These are phyloP conservation scores for Tinea semifulvella DNA, from an alignment of 2,888 invertebrate species.

Conservation along the genomic window DNA sequence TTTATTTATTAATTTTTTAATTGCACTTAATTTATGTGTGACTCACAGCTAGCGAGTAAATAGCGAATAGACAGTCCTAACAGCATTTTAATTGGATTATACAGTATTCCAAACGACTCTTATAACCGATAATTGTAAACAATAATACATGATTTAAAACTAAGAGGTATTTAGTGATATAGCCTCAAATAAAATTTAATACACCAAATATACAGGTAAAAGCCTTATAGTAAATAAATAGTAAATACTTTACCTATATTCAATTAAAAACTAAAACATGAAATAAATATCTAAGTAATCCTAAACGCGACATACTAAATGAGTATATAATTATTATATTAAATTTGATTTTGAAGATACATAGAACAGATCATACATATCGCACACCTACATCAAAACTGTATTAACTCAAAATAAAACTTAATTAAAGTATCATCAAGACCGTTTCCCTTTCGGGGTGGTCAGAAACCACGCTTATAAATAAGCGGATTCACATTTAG, in stretches of 20 bases:
- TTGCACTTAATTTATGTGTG: too few species aligned
- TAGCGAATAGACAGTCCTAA: too few species aligned
- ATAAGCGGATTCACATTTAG: too few species aligned
- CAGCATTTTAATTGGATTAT: too few species aligned
- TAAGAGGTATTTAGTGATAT: conserved; percentile 56
- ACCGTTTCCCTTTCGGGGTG: too few species aligned
- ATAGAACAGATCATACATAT: not conserved
- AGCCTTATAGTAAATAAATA: conserved; percentile 1
- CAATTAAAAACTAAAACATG: not conserved
- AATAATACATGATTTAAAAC: conserved; percentile 4
- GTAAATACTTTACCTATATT: not conserved
- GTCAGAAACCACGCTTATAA: too few species aligned
- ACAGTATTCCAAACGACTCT: too few species aligned
- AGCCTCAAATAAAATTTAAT: conserved; percentile 44
- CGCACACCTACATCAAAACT: not conserved
- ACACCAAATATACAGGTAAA: conserved; percentile 22
- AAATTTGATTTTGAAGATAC: not conserved
- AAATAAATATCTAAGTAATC: conserved; percentile 6
- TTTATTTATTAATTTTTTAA: too few species aligned
- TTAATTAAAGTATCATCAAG: too few species aligned
- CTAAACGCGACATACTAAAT: conserved; percentile 28
- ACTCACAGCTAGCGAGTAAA: too few species aligned
- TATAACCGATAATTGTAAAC: too few species aligned
- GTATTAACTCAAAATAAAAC: too few species aligned
- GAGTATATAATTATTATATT: conserved; percentile 58